Percentiles rank a stretch among this genome's conserved stretches.
These are phyloP conservation scores for Casuarius casuarius DNA, from an alignment of 2,113 vertebrate species.

Conservation along the genomic window DNA sequence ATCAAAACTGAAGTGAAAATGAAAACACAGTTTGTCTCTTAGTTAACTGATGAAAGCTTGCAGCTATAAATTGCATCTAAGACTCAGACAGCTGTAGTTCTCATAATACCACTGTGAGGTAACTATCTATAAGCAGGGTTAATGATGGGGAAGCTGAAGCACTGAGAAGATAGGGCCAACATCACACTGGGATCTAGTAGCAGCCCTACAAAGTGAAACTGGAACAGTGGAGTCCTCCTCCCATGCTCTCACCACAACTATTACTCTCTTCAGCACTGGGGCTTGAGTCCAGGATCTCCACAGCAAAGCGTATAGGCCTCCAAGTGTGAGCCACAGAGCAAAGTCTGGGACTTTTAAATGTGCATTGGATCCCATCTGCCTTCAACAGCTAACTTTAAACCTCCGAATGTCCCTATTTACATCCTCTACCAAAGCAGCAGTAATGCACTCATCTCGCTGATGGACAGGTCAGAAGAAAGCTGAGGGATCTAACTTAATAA, in stretches of 20 bases:
- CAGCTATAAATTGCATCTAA: neutral
- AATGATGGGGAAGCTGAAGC: neutral
- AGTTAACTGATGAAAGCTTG: neutral
- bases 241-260: neutral
- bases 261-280: neutral
- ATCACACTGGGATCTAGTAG: too few species aligned
- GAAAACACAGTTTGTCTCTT: neutral
- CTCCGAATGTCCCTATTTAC: neutral
- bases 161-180: neutral
- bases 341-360: neutral
- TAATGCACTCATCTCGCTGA: neutral
- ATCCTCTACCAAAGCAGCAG: neutral
- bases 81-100: neutral
- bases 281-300: neutral
- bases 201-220: neutral
- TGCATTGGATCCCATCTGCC: neutral
- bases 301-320: neutral
- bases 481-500: neutral
- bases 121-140: neutral
- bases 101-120: neutral
- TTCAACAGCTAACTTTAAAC: neutral
- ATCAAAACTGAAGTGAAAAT: neutral
- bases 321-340: neutral
- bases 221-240: neutral
- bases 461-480: neutral